Base-by-base conservation (phyloP, 2,888 invertebrate genomes). In the Sinotaia quadrata region DNA sequence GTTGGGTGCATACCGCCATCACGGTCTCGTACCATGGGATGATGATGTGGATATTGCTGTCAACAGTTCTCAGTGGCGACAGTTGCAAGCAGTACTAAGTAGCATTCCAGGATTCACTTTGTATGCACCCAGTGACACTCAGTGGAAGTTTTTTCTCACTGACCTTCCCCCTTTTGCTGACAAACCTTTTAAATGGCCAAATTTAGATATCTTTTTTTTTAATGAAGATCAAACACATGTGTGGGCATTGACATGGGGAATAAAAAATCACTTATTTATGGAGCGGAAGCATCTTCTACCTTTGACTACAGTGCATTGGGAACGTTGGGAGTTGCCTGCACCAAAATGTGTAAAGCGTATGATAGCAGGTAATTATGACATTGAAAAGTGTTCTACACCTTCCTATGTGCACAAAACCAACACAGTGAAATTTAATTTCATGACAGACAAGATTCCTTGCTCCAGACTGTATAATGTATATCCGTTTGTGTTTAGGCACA, bases 21-120 rank as follows among this genome's bases (percentile, higher is more conserved):
- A 80, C 62, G 81, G 78, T n/a, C 69, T 77, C 47, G 75, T 81
- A 34, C 81, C 81, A 12, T 81, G 81, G 81, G 81, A 81, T 66
- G 81, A 81, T 58, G 81, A 81, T 56, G 67, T 78, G 10, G 81
- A 81, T 52, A 61, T 81, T 15, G 70, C 75, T 5, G 63, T 81
- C 56, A 77, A 77, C 58, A 71, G 68, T 29, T 73, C 76, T 2
- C 67, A 79, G 31, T 76, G 76, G 72, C 52, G 60, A 10, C 44
- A 58, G 21, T 59, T 75, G 15, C 57, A 62, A 8, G 61, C 68
- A 10, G 74, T 77, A 0, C 67, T 80, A n/a, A 58, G 72, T 27
- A 69, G 69, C 44, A 59, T 75, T 8, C 73, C 76, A 10, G 72
- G 73, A n/a, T 78, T 74, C 63, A 69, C 71, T 27, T 60, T 78